Evolutionary conservation across 2,113 vertebrate species (phyloP), one percentile per base, ranked within the genome.

Genomic region (Lepisosteus oculatus): DNA sequence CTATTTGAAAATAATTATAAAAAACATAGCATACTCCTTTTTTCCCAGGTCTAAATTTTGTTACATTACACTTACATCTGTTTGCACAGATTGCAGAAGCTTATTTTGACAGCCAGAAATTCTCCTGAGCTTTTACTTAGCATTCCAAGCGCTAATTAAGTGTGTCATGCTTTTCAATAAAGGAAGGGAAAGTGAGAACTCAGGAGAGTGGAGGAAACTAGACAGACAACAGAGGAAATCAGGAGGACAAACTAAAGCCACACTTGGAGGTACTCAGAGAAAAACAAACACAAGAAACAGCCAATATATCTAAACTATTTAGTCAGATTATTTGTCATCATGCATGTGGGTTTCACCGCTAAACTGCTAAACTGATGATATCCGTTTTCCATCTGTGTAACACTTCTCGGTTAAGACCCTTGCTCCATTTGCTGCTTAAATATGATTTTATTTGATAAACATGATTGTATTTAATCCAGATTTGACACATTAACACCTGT

Each of bases 11-110:
- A 74, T 42, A 78, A 82, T 74, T 45, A 75, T 72, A 72, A 79
- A 77, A 78, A 17, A 71, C 67, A 73, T 68, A 77, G 68, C 55
- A 69, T 74, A 72, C 83, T 81, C 72, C 75, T 78, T 84, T 85
- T 89, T 68, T 92, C 89, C 88, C 91, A 92, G 86, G 88, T 82
- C 89, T 89, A 88, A 87, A 85, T 91, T 92, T 92, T 91, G 90
- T 91, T 89, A 83, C 89, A 84, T 87, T 91, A 90, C 86, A 77
- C 86, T 87, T 89, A 90, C 91, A 92, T 91, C 90, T 93, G 92
- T 89, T 88, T 79, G 73, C 80, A 84, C 90, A 92, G 90, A 92
- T 91, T 92, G 90, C 83, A 76, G 77, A 84, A 86, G 82, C 81
- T 88, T 87, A 83, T 89, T 90, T 86, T 91, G 89, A 90, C 90